Base-by-base conservation (phyloP, 2,797 vertebrate genomes). In the Gambelia wislizenii region DNA sequence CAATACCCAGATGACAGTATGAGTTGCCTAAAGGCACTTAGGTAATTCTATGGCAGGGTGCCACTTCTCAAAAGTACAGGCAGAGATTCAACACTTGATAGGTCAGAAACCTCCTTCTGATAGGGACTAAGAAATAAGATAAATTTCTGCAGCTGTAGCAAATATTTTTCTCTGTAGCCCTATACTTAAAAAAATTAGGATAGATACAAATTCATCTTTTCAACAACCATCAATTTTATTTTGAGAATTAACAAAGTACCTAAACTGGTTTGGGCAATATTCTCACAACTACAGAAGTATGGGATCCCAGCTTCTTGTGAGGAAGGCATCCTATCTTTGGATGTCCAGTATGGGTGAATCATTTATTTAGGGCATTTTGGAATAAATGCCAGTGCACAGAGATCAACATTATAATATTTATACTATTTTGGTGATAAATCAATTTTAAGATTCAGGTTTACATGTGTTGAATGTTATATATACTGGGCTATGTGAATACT, bases 1-100 rank as follows among this genome's bases (percentile, higher is more conserved):
- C 59, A 88, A 82, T 78, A 78, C 44, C 27, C 25, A 85, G 70
- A 76, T n/a, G 78, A 61, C 7, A 33, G 42, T 27, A 74, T 75
- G 20, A 16, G 78, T n/a, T 82, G 56, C 84, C 13, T 25, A 74
- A 82, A 67, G 56, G 70, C 59, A 54, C 84, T 76, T 82, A 86
- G 84, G 78, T 86, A 86, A 89, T 83, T 82, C n/a, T 39, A 30
- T 82, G 89, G 78, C 78, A 52, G 6, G 7, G 5, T 7, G n/a
- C 88, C 88, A 75, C 27, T 49, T 85, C 14, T 47, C 33, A 85
- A 56, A 54, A 81, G 59, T 74, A 39, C 33, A 75, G 44, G 54
- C 69, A 64, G 12, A 12, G 44, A 52, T 85, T 82, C 44, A 56
- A 49, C 27, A 49, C 70, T 52, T 49, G 75, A 81, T 61, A 61